Percentiles rank a stretch among this genome's conserved stretches.
phyloP scores from a whole-genome alignment of 2,888 invertebrate species.

The Nephrocerus scutellatus region DNA sequence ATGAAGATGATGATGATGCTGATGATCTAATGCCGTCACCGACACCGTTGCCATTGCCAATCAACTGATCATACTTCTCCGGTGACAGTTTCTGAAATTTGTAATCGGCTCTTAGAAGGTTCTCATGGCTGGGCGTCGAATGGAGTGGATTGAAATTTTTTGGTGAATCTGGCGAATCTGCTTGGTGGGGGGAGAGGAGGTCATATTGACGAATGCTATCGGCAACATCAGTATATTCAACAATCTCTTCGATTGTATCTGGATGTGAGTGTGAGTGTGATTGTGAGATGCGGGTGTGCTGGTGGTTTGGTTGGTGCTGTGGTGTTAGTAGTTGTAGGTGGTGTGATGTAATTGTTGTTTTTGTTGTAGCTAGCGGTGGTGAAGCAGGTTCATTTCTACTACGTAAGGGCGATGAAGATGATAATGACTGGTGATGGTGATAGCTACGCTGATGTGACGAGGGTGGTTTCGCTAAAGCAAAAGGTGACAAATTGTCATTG shows the following conservation, averaged over 20 bases:
- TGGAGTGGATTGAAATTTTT: slow-evolving; percentile 26
- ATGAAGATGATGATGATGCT: slow-evolving; percentile 24
- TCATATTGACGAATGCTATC: slow-evolving; percentile 38
- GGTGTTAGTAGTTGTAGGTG: slow-evolving; percentile 10
- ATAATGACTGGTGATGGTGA: slow-evolving; percentile 17
- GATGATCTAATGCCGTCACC: slow-evolving; percentile 13
- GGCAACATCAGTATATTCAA: slow-evolving; percentile 39
- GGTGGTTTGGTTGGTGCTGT: slow-evolving; percentile 21
- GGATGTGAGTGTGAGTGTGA: slow-evolving; percentile 14
- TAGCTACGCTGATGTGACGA: slow-evolving; percentile 16
- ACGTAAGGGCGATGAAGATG: slow-evolving; percentile 16
- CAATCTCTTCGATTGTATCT: slow-evolving; percentile 32
- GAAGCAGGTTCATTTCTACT: no score
- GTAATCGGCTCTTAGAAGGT: slow-evolving; percentile 38
- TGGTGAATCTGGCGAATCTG: slow-evolving; percentile 16
- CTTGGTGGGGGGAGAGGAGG: slow-evolving; percentile 18
- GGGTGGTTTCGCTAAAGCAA: slow-evolving; percentile 11
- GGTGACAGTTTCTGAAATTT: slow-evolving; percentile 45
- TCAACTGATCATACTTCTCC: slow-evolving; percentile 40
- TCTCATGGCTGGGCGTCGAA: slow-evolving; percentile 38
- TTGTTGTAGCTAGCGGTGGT: slow-evolving; percentile 11
- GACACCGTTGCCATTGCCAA: slow-evolving; percentile 31
- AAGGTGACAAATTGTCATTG: slow-evolving; percentile 16
- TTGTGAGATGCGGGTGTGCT: slow-evolving; percentile 15
- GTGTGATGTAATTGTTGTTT: slow-evolving; percentile 15